Evolutionary conservation across 2,888 invertebrate species (phyloP).

Genomic region (Proisotoma minuta): DNA sequence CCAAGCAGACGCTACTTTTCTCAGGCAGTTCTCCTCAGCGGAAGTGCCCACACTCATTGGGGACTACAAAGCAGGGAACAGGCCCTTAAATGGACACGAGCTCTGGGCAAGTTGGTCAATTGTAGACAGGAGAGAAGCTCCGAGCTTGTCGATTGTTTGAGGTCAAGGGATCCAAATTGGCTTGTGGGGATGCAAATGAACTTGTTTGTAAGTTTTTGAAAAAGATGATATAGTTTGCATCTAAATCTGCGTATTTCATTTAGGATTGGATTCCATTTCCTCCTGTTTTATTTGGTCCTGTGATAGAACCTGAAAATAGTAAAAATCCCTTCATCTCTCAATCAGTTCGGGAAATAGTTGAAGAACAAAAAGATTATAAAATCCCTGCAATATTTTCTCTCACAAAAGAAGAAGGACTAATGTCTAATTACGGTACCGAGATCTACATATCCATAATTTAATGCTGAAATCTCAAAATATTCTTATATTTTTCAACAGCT

Average conservation of each 20-base stretch:
- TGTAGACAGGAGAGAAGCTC: constrained; percentile 18
- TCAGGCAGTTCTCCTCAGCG: constrained; percentile 26
- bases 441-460: no score
- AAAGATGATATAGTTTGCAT: neutral
- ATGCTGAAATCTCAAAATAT: neutral
- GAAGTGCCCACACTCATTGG: constrained; percentile 31
- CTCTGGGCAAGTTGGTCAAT: constrained; percentile 17
- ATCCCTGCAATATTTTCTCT: constrained; percentile 15
- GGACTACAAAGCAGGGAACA: constrained; percentile 15
- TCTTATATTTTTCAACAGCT: constrained; percentile 3
- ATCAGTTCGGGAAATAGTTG: constrained; percentile 7
- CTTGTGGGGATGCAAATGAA: constrained; percentile 31
- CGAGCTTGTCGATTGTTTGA: constrained; percentile 22
- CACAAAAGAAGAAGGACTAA: constrained; percentile 18
- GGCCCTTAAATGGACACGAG: constrained; percentile 11
- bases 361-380: constrained; percentile 9
- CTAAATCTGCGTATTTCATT: neutral
- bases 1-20: constrained; percentile 21
- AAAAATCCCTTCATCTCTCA: constrained; percentile 14
- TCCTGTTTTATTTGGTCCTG: constrained; percentile 18
- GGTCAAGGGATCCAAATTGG: constrained; percentile 17
- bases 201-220: constrained; percentile 25
- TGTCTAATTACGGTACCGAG: constrained; percentile 15
- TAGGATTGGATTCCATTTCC: constrained; percentile 26
- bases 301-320: constrained; percentile 6